phyloP scores from a whole-genome alignment of 2,113 vertebrate genomes.

The Malurus elegans region DNA sequence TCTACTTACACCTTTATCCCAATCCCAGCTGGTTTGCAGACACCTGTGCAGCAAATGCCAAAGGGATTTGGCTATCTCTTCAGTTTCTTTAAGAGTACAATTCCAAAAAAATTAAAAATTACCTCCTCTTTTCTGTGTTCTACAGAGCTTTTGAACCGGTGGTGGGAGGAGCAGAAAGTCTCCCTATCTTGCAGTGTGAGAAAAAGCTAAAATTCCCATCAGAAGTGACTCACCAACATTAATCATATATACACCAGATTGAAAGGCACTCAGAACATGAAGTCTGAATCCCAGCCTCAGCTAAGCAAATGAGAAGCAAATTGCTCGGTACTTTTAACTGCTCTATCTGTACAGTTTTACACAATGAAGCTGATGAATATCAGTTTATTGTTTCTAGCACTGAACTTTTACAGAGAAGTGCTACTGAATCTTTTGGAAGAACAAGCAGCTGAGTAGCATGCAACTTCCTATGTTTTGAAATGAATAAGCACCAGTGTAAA shows the following conservation, averaged over 20 bases:
- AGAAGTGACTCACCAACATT: slow-evolving; percentile 54
- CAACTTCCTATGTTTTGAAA: not conserved
- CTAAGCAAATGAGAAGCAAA: slow-evolving; percentile 35
- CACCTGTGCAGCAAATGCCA: not conserved
- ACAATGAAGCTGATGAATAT: slow-evolving; percentile 6
- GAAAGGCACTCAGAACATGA: slow-evolving; percentile 24
- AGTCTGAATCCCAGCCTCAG: not conserved
- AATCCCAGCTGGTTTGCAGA: not conserved
- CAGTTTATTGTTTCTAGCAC: not conserved
- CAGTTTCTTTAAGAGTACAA: not conserved
- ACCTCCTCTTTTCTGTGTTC: not conserved
- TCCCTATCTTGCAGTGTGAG: not conserved
- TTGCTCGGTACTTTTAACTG: slow-evolving; percentile 15
- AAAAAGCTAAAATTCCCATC: slow-evolving; percentile 36
- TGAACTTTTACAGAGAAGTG: not conserved
- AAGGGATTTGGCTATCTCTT: not conserved
- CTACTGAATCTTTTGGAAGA: not conserved
- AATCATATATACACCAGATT: slow-evolving; percentile 54
- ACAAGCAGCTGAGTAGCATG: not conserved
- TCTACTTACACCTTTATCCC: slow-evolving; percentile 32
- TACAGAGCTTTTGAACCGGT: not conserved
- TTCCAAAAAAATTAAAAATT: not conserved
- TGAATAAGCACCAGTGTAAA: not conserved
- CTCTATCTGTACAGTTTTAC: not conserved
- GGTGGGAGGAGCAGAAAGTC: slow-evolving; percentile 43